These are phyloP conservation scores for Arbacia lixula DNA, from an alignment of 53 echinoderm and acorn worm species.

Conservation along the genomic window DNA sequence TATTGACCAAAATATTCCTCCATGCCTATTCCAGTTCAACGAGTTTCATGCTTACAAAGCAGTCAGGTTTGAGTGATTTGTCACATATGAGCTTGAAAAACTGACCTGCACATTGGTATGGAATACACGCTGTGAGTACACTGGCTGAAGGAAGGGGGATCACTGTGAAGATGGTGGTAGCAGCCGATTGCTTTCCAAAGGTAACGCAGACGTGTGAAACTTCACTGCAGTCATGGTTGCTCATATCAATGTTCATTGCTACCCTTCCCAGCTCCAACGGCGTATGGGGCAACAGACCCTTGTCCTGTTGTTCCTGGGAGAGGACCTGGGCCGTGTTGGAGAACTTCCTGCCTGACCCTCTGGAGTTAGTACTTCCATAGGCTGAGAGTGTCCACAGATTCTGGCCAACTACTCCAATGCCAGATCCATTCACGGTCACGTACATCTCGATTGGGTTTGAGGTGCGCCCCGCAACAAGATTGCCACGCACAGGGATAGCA, in stretches of 20 bases:
- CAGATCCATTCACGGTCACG: slow-evolving; percentile 73
- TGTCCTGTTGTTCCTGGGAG: slow-evolving; percentile 62
- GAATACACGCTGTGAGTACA: slow-evolving; percentile 82
- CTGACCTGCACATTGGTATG: slow-evolving; percentile 86
- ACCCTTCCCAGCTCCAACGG: slow-evolving; percentile 72
- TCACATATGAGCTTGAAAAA: not conserved
- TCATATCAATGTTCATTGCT: slow-evolving; percentile 84
- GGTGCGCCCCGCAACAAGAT: slow-evolving; percentile 68
- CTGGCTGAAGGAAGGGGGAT: slow-evolving; percentile 69
- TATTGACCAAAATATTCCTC: no score
- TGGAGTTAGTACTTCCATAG: slow-evolving; percentile 72
- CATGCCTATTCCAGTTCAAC: no score
- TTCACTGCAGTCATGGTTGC: slow-evolving; percentile 70
- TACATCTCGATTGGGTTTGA: slow-evolving; percentile 73
- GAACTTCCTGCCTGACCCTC: slow-evolving; percentile 70
- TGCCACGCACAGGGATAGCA: slow-evolving; percentile 58
- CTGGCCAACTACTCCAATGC: slow-evolving; percentile 78
- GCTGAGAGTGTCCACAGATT: slow-evolving; percentile 73
- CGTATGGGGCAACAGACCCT: slow-evolving; percentile 56
- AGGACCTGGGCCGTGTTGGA: slow-evolving; percentile 68
- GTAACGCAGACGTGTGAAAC: slow-evolving; percentile 83
- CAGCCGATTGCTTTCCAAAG: slow-evolving; percentile 54
- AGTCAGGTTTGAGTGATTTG: no score
- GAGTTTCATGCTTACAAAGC: no score
- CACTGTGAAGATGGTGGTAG: slow-evolving; percentile 75